Conservation (phyloP, 2,797 vertebrate genomes). For the Pseudochromis fuscus region DNA sequence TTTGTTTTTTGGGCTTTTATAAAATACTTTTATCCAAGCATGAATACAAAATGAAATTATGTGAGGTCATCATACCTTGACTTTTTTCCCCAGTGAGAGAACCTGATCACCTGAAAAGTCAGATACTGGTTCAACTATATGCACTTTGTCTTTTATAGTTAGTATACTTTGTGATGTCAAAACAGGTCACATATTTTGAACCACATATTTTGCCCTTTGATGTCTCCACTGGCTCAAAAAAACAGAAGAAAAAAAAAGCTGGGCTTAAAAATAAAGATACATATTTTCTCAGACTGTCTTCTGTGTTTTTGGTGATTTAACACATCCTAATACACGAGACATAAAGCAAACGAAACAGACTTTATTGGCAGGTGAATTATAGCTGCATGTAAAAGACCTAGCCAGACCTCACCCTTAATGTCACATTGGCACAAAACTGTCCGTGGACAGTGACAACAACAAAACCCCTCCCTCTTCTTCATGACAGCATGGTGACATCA, state of each 20-base stretch:
- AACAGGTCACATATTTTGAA: slow-evolving; percentile 12
- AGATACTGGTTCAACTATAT: slow-evolving; percentile 9
- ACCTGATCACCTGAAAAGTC: neutral
- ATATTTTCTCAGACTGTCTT: slow-evolving; percentile 57
- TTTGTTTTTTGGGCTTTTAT: slow-evolving; percentile 12
- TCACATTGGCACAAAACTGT: slow-evolving; percentile 10
- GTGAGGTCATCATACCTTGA: too few relatives aligned
- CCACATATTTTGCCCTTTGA: neutral
- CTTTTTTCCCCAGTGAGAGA: slow-evolving; percentile 2
- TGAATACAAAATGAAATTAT: too few relatives aligned
- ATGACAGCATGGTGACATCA: slow-evolving; percentile 28
- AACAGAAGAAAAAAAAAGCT: neutral
- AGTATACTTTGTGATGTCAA: slow-evolving; percentile 7
- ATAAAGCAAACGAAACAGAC: too few relatives aligned
- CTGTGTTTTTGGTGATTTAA: slow-evolving; percentile 8
- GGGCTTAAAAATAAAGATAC: slow-evolving; percentile 52
- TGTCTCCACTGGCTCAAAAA: neutral
- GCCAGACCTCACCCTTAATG: neutral
- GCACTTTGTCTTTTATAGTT: slow-evolving; percentile 22
- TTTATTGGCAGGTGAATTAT: too few relatives aligned
- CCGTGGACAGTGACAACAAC: neutral
- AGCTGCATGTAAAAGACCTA: too few relatives aligned
- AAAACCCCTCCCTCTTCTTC: neutral
- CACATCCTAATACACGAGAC: neutral
- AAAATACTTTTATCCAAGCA: slow-evolving; percentile 12